These are phyloP conservation scores for Lampris incognitus DNA, from an alignment of 2,113 vertebrate genomes.

Conservation along the genomic window DNA sequence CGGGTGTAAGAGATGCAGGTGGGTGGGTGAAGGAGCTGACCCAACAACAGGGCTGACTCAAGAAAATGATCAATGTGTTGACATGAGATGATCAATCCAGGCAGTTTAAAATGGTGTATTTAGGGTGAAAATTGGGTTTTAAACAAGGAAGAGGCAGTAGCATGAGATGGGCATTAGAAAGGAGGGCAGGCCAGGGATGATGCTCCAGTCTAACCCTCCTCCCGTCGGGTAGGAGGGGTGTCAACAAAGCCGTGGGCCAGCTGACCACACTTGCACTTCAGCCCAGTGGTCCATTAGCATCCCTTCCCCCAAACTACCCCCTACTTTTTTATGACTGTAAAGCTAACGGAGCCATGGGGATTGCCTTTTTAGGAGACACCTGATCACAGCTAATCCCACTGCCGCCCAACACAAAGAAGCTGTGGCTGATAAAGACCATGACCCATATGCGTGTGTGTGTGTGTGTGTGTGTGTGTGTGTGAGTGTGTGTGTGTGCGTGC, in stretches of 20 bases:
- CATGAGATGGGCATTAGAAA: background rate
- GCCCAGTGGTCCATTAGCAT: constrained; percentile 69
- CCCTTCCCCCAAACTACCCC: constrained; percentile 25
- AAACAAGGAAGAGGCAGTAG: background rate
- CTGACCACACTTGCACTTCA: constrained; percentile 77
- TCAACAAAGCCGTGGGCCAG: constrained; percentile 67
- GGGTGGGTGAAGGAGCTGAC: no score
- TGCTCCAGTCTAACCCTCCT: constrained; percentile 56
- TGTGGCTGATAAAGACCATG: constrained; percentile 64
- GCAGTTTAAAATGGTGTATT: constrained; percentile 26
- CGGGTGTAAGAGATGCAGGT: no score
- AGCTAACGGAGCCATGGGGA: constrained; percentile 72
- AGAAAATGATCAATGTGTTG: constrained; percentile 1
- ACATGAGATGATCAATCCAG: constrained; percentile 23
- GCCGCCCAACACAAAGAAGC: constrained; percentile 70
- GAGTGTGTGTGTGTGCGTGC: constrained; percentile 3
- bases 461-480: constrained; percentile 24
- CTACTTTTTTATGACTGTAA: constrained; percentile 52
- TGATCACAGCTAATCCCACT: constrained; percentile 58
- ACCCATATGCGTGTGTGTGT: constrained; percentile 12
- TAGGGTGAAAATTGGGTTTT: constrained; percentile 3
- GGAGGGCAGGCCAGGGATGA: constrained; percentile 23
- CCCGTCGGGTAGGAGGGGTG: constrained; percentile 51
- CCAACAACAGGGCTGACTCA: background rate
- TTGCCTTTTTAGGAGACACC: constrained; percentile 88